Evolutionary conservation across 2,888 invertebrate genomes (phyloP).

Genomic region (Cephus pygmeus): DNA sequence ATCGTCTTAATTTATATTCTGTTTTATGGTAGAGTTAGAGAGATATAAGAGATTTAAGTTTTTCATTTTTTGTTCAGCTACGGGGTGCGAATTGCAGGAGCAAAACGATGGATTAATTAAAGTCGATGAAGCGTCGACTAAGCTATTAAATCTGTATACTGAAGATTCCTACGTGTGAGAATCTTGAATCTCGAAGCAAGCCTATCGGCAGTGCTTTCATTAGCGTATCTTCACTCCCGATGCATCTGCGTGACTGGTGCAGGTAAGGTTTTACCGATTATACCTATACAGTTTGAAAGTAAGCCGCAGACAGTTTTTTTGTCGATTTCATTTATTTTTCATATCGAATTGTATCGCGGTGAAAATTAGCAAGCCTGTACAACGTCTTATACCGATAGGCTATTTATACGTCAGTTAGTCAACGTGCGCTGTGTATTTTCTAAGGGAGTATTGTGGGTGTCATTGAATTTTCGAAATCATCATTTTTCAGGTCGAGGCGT

Average conservation of each 20-base stretch:
- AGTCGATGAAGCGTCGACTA: slow-evolving; percentile 27
- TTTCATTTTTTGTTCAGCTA: not conserved
- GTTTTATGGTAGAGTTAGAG: not conserved
- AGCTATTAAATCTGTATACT: slow-evolving; percentile 11
- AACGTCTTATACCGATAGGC: not conserved
- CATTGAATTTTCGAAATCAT: not conserved
- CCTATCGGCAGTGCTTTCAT: slow-evolving; percentile 58
- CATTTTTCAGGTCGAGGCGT: not conserved
- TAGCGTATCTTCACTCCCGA: slow-evolving; percentile 53
- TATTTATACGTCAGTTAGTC: not conserved
- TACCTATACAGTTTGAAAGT: not conserved
- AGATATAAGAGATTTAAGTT: not conserved
- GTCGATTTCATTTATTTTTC: not conserved
- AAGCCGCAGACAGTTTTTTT: not conserved
- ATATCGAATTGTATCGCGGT: not conserved
- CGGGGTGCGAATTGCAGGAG: slow-evolving; percentile 22
- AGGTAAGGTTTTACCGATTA: slow-evolving; percentile 41
- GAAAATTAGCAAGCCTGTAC: not conserved
- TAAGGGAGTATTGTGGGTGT: not conserved
- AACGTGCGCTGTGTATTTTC: not conserved
- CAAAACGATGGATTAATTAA: slow-evolving; percentile 64
- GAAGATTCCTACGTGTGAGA: slow-evolving; percentile 42
- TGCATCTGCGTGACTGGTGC: slow-evolving; percentile 56
- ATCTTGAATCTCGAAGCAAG: slow-evolving; percentile 54
- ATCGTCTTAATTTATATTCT: not conserved